phyloP scores from a whole-genome alignment of 2,113 vertebrate genomes.

The Taurulus bubalis region DNA sequence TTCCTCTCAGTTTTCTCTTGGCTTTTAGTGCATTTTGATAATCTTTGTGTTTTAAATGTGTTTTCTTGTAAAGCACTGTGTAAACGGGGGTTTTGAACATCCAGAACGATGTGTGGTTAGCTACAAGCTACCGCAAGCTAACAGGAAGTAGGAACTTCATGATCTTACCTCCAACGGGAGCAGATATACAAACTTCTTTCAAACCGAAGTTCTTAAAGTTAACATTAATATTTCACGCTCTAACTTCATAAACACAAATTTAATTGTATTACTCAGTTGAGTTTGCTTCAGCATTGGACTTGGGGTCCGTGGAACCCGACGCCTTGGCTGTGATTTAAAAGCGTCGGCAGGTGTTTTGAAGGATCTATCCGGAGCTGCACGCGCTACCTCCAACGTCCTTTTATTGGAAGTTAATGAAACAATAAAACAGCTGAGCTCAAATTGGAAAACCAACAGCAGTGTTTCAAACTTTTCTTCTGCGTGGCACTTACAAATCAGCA shows the following conservation, averaged over 20 bases:
- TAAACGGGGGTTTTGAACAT: not conserved
- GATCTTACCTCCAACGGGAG: not conserved
- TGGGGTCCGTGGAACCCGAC: no score
- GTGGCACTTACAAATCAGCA: constrained; percentile 41
- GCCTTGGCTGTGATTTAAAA: no score
- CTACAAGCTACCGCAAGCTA: not conserved
- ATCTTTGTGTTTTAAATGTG: not conserved
- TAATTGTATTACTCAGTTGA: constrained; percentile 3
- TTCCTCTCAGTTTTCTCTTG: not conserved
- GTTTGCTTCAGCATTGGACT: not conserved
- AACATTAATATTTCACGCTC: constrained; percentile 26
- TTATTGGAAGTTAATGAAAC: constrained; percentile 74
- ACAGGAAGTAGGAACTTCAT: not conserved
- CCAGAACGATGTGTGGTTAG: not conserved
- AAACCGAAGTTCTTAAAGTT: not conserved
- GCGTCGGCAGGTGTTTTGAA: constrained; percentile 31
- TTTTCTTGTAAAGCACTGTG: not conserved
- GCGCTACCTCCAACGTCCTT: constrained; percentile 12
- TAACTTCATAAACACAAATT: constrained; percentile 34
- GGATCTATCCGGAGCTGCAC: not conserved
- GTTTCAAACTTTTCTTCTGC: constrained; percentile 33
- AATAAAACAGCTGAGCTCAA: constrained; percentile 44
- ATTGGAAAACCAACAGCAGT: constrained; percentile 20
- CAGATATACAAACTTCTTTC: not conserved
- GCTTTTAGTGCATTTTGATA: not conserved